A percentile compares a stretch with the other conserved stretches of the same genome.
Conservation (phyloP, 2,888 invertebrate species). For the Mesorhabditis belari region DNA sequence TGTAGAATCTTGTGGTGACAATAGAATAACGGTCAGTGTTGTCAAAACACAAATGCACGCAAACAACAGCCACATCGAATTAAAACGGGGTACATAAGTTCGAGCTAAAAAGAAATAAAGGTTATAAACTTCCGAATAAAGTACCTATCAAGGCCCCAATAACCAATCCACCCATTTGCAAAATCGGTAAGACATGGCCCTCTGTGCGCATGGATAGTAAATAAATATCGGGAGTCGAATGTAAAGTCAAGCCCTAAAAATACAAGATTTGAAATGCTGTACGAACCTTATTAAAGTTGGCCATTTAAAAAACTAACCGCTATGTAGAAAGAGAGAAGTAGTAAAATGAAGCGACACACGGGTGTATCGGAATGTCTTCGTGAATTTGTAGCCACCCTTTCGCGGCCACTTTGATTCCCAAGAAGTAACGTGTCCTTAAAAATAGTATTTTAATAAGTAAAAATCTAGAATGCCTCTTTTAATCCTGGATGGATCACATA, state of each 20-base stretch:
- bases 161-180: not conserved
- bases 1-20: not conserved
- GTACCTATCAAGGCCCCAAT: not conserved
- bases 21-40: not conserved
- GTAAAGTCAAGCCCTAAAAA: not conserved
- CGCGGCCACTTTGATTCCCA: not conserved
- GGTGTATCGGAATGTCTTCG: constrained; percentile 3
- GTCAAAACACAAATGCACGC: not conserved
- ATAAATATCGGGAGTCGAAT: not conserved
- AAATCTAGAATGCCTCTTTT: too few species aligned
- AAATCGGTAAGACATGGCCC: not conserved
- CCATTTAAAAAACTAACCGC: not conserved
- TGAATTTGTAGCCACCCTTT: not conserved
- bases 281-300: too few species aligned
- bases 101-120: not conserved
- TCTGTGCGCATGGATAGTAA: not conserved
- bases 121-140: not conserved
- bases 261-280: not conserved
- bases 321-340: not conserved
- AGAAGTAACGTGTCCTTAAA: not conserved
- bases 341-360: constrained; percentile 1
- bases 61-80: not conserved
- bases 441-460: too few species aligned
- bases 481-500: too few species aligned
- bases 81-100: not conserved